Conservation (phyloP, 2,888 invertebrate genomes). For the Campoplex nolae region DNA sequence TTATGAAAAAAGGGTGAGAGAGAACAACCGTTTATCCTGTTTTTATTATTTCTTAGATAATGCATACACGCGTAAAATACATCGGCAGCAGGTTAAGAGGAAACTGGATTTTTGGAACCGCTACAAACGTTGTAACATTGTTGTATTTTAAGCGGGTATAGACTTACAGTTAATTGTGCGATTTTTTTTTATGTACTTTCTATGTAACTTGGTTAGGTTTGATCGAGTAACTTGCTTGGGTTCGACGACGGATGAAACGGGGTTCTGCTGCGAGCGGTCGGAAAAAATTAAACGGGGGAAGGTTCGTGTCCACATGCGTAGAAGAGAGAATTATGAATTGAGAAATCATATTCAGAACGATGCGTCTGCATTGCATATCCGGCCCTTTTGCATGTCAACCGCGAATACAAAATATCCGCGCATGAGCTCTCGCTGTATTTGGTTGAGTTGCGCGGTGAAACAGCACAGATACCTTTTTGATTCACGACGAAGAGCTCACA, state of each 20-base stretch:
- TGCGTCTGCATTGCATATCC: too few relatives aligned
- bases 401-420: slow-evolving; percentile 1
- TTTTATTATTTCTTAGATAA: neutral
- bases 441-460: slow-evolving; percentile 17
- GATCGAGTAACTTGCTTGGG: too few relatives aligned
- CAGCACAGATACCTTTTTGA: neutral
- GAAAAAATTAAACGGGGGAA: too few relatives aligned
- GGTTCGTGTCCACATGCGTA: too few relatives aligned
- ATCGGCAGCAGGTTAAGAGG: neutral
- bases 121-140: neutral
- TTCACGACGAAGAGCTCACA: slow-evolving; percentile 26
- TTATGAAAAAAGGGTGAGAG: slow-evolving; percentile 26
- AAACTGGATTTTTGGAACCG: neutral
- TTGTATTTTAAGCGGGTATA: neutral
- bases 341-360: neutral
- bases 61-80: neutral
- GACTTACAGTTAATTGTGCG: too few relatives aligned
- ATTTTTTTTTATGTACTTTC: too few relatives aligned
- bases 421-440: slow-evolving; percentile 10
- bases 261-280: too few relatives aligned
- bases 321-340: neutral
- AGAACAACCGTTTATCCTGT: neutral
- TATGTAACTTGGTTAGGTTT: too few relatives aligned
- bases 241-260: too few relatives aligned
- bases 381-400: neutral